Percentiles rank a stretch among this genome's conserved stretches.
Conservation (phyloP, 2,888 invertebrate species). For the Cantharis nigra region DNA sequence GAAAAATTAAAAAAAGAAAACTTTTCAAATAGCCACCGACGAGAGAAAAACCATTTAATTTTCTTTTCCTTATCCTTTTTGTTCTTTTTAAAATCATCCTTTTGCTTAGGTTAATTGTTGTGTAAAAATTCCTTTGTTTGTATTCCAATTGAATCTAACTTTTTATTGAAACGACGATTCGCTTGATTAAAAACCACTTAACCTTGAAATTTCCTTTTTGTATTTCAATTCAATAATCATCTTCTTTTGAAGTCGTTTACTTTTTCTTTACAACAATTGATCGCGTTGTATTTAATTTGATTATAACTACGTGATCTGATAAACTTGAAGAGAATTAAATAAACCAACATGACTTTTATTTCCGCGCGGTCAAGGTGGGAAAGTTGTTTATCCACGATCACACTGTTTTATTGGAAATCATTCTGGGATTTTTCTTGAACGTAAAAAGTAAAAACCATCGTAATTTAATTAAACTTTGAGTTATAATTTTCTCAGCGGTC, state of each 20-base stretch:
- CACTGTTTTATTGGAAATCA: background rate
- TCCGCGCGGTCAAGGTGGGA: background rate
- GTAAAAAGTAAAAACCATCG: background rate
- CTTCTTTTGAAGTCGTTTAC: background rate
- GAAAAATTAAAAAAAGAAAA: no score
- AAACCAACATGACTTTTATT: background rate
- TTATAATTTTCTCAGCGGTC: background rate
- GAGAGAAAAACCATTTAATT: no score
- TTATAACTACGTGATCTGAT: background rate
- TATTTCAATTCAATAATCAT: background rate
- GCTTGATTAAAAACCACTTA: background rate
- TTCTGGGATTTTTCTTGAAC: background rate
- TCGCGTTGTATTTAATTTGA: background rate
- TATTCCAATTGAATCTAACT: background rate
- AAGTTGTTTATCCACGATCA: background rate
- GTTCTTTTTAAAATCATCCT: no score
- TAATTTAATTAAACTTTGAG: background rate
- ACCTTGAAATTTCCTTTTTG: background rate
- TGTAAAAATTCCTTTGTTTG: no score
- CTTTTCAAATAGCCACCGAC: no score
- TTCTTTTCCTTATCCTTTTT: no score
- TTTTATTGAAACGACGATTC: background rate
- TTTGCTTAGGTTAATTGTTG: no score
- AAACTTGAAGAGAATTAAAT: background rate
- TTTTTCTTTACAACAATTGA: background rate